Conservation (phyloP, 2,888 invertebrate species). For the Euzophera pinguis region DNA sequence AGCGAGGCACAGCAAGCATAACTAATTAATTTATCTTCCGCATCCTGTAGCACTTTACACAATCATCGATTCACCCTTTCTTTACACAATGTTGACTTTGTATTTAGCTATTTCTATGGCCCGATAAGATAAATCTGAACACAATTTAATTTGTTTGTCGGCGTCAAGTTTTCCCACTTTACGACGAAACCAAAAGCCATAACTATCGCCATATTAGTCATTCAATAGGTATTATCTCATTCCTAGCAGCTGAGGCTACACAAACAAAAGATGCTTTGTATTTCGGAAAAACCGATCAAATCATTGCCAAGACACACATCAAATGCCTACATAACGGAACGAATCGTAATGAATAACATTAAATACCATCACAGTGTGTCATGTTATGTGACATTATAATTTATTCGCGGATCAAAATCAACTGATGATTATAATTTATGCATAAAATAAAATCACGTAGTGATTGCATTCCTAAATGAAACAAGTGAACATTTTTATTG, state of each 20-base stretch:
- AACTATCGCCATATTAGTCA: not conserved
- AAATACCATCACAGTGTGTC: slow-evolving; percentile 26
- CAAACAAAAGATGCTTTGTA: not conserved
- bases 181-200: not conserved
- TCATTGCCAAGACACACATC: not conserved
- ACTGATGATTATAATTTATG: slow-evolving; percentile 22
- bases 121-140: too few species aligned
- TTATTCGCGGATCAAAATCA: slow-evolving; percentile 34
- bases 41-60: too few species aligned
- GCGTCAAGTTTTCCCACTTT: not conserved
- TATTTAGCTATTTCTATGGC: too few species aligned
- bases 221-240: slow-evolving; percentile 6
- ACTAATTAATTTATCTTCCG: too few species aligned
- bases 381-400: slow-evolving; percentile 45
- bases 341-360: not conserved
- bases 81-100: too few species aligned
- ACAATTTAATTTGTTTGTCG: too few species aligned
- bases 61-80: too few species aligned
- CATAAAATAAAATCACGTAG: slow-evolving; percentile 30
- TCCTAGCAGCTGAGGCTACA: not conserved
- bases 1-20: too few species aligned
- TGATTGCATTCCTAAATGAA: not conserved
- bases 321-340: not conserved
- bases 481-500: not conserved
- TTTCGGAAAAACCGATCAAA: slow-evolving; percentile 5